Base-by-base conservation (phyloP, 2,797 vertebrate species). In the Syngnathus rostellatus region DNA sequence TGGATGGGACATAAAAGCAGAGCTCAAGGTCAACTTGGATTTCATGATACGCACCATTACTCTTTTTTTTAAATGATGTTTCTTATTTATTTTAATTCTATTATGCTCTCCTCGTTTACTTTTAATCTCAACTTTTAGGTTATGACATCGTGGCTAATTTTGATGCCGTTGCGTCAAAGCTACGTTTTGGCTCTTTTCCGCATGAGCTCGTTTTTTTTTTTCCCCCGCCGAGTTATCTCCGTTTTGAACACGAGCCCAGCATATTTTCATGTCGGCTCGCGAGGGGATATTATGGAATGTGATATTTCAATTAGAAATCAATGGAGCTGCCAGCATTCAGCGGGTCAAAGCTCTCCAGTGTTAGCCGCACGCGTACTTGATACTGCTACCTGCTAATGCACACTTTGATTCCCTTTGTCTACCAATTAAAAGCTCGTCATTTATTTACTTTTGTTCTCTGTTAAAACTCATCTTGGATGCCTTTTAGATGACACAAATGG, bases 251-350 rank as follows among this genome's bases (percentile, higher is more conserved):
- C 21, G 19, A 61, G 59, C 59, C 59, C 59, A 1, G 59, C 19
- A 7, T 2, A 37, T 61, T 61, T 61, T 61, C n/a, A 61, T 43
- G 11, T n/a, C 19, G 9, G n/a, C 39, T 43, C 55, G 38, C 11
- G 53, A 25, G 59, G 59, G 59, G n/a, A 14, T 61, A 41, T 61
- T 61, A 41, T 61, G 39, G n/a, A 41, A 61, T 31, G 55, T 61
- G 59, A 61, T 61, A 61, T 61, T 61, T 61, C 59, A 61, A 61
- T 61, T 61, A 41, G 39, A 14, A 43, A 61, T 61, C 59, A 61
- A 16, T 43, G 59, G 3, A 41, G 59, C 39, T 61, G 59, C 59
- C 59, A 61, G 39, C 14, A 10, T 40, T 60, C 38, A n/a, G 58
- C 9, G 5, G 54, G 59, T n/a, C 39, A 21, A 21, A 60, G 59